Percentiles rank a stretch among this genome's conserved stretches.
Conservation (phyloP, 2,888 invertebrate species). For the Trichopoda pennipes region DNA sequence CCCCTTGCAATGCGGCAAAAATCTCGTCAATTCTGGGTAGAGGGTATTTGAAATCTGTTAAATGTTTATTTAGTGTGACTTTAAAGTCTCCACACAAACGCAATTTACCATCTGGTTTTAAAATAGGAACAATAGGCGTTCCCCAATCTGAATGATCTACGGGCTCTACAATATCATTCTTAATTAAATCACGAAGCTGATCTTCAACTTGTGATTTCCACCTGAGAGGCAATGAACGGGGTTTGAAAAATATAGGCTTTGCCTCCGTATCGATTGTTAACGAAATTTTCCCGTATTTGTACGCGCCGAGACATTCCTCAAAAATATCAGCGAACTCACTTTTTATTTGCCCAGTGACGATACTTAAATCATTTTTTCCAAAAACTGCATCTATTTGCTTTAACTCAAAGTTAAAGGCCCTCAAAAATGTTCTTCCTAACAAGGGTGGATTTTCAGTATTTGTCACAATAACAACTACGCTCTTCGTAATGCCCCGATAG, state of each 20-base stretch:
- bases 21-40: no score
- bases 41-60: conserved; percentile 35
- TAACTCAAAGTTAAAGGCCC: conserved; percentile 31
- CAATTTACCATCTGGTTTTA: conserved; percentile 17
- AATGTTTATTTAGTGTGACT: conserved; percentile 17
- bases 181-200: no score
- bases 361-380: conserved; percentile 3
- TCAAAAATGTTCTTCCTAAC: conserved; percentile 42
- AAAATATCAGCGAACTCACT: conserved; percentile 42
- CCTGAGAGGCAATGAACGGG: no score
- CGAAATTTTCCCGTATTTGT: conserved; percentile 19
- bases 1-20: no score
- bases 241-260: conserved; percentile 44
- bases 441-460: conserved; percentile 33
- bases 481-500: conserved; percentile 19
- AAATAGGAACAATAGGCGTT: conserved; percentile 9
- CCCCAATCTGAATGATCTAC: conserved; percentile 1
- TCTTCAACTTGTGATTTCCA: no score
- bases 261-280: conserved; percentile 10
- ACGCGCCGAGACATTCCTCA: conserved; percentile 19
- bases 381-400: conserved; percentile 5
- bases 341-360: conserved; percentile 27
- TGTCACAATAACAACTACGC: conserved; percentile 18
- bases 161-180: no score
- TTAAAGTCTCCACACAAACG: conserved; percentile 20